Percentiles rank a stretch among this genome's conserved stretches.
Evolutionary conservation across 2,797 vertebrate genomes (phyloP).

Genomic region (Tauraco hartlaubi): DNA sequence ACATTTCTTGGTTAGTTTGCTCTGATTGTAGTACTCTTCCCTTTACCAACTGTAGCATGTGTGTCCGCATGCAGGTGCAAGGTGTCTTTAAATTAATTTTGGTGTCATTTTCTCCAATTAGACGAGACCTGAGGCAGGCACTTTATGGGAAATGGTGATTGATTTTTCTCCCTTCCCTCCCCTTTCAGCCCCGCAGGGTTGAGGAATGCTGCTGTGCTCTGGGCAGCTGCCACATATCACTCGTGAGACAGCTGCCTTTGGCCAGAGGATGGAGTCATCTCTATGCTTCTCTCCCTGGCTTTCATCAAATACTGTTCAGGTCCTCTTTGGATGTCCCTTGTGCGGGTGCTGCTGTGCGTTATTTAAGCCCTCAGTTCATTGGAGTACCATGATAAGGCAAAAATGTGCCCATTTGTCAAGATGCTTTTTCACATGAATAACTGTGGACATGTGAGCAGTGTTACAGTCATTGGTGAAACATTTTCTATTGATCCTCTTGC

Average conservation of each 20-base stretch:
- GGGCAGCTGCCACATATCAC: background rate
- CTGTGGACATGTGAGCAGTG: background rate
- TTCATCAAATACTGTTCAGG: background rate
- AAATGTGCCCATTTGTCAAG: background rate
- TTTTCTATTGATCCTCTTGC: background rate
- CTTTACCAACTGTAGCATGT: accelerated
- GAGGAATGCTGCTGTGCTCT: background rate
- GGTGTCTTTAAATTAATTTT: background rate
- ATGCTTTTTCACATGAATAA: background rate
- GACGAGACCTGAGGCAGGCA: background rate
- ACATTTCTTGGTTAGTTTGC: background rate
- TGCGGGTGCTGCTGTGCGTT: accelerated
- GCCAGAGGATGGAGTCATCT: background rate
- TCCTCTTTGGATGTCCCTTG: background rate
- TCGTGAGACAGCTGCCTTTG: background rate
- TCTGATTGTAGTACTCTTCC: background rate
- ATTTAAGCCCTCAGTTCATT: background rate
- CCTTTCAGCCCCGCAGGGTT: background rate
- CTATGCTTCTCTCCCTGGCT: background rate
- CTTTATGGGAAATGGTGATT: background rate
- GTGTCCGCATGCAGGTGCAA: background rate
- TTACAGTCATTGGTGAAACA: background rate
- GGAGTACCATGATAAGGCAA: background rate
- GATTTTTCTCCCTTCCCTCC: accelerated
- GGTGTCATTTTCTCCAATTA: background rate